These are phyloP conservation scores for Nannospalax galili DNA, from an alignment of 2,113 vertebrate genomes.

Conservation along the genomic window DNA sequence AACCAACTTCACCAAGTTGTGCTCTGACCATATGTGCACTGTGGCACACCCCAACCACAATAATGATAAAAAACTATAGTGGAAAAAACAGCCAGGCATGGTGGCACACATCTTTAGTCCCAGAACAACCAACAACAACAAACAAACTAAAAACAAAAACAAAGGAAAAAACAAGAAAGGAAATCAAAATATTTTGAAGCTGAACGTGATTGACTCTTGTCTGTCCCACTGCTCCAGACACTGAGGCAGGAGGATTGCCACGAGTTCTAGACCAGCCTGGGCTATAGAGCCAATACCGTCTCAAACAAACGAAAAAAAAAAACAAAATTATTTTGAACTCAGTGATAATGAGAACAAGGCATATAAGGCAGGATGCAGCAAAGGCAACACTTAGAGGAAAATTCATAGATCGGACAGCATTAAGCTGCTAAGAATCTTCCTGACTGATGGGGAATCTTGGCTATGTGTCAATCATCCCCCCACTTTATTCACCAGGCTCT, in stretches of 20 bases:
- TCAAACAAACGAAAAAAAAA: not conserved
- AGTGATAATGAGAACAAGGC: not conserved
- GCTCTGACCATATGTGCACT: not conserved
- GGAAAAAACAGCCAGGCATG: no score
- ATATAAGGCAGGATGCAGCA: not conserved
- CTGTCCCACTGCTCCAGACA: not conserved
- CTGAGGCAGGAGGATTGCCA: not conserved
- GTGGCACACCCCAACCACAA: not conserved
- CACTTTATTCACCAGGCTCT: not conserved
- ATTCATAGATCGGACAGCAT: not conserved
- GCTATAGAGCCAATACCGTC: no score
- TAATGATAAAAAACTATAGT: no score
- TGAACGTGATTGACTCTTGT: not conserved
- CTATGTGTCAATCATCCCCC: accelerated
- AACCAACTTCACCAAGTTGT: not conserved
- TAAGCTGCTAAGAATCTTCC: not conserved
- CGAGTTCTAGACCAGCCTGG: not conserved
- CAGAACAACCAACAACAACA: no score
- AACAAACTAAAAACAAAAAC: not conserved
- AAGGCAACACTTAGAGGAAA: not conserved
- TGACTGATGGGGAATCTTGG: not conserved
- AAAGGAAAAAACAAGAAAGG: not conserved
- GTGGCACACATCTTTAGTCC: no score
- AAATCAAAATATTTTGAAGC: not conserved
- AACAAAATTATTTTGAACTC: not conserved